Conservation (phyloP, 2,888 invertebrate genomes). For the Mythimna lalbum region DNA sequence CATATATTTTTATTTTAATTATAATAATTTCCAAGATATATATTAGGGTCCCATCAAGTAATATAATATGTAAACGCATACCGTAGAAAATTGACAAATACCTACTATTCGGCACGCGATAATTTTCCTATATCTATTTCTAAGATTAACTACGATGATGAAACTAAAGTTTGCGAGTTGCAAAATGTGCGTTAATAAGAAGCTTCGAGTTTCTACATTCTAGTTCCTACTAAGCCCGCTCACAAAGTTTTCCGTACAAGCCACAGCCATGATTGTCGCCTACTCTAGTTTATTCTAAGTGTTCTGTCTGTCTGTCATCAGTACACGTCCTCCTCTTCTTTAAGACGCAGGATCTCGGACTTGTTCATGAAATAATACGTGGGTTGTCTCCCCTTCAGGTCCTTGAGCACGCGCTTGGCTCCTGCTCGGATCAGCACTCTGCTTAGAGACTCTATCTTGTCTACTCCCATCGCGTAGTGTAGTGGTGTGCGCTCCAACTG, state of each 20-base stretch:
- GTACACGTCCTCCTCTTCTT: conserved; percentile 95
- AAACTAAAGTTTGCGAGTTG: conserved; percentile 66
- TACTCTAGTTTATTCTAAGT: conserved; percentile 36
- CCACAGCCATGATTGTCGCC: conserved; percentile 68
- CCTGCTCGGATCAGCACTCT: conserved; percentile 95
- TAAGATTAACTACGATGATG: conserved; percentile 52
- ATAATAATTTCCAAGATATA: conserved; percentile 64
- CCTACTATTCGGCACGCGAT: conserved; percentile 73
- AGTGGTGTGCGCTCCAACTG: conserved; percentile 96
- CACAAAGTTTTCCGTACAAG: conserved; percentile 64
- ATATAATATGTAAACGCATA: conserved; percentile 65
- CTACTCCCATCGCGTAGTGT: conserved; percentile 97
- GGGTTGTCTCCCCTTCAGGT: conserved; percentile 96
- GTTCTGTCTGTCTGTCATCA: conserved; percentile 63
- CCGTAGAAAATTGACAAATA: conserved; percentile 62
- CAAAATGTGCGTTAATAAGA: conserved; percentile 74
- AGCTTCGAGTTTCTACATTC: conserved; percentile 62
- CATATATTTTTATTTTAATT: conserved; percentile 66
- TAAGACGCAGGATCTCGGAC: conserved; percentile 95
- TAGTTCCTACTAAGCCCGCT: conserved; percentile 55
- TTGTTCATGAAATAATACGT: conserved; percentile 98
- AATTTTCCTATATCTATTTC: conserved; percentile 44
- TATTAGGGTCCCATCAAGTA: conserved; percentile 82
- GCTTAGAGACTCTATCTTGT: conserved; percentile 95
- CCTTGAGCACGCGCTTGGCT: conserved; percentile 95